Evolutionary conservation across 2,888 invertebrate genomes (phyloP).

Genomic region (Coecobrya sp.): DNA sequence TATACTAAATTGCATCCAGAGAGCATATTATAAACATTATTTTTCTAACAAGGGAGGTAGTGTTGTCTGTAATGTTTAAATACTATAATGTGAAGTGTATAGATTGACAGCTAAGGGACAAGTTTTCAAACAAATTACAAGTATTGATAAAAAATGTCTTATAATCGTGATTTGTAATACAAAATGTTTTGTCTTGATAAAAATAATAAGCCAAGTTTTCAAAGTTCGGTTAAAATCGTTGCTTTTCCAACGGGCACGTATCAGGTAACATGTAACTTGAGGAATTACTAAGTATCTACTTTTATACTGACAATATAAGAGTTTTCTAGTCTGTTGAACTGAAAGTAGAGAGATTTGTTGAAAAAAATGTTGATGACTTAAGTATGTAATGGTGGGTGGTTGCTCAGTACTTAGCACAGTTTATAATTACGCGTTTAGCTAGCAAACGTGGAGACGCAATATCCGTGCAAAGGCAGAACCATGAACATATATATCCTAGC

Average conservation of each 20-base stretch:
- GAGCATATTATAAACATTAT: neutral
- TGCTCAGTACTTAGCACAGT: constrained; percentile 31
- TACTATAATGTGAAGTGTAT: too few relatives aligned
- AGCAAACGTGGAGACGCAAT: neutral
- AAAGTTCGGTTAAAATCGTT: neutral
- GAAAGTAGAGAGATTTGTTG: neutral
- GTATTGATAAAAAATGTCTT: neutral
- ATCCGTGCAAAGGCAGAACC: neutral
- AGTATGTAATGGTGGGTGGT: constrained; percentile 1
- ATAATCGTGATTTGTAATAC: neutral
- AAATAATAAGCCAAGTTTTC: neutral
- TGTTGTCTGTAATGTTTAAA: too few relatives aligned
- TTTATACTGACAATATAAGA: neutral
- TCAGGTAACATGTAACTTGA: constrained; percentile 49
- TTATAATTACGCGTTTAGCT: neutral
- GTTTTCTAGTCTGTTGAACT: neutral
- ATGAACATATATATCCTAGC: neutral
- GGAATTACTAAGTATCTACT: neutral
- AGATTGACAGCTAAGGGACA: too few relatives aligned
- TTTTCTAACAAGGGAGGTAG: too few relatives aligned
- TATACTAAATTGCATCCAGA: neutral
- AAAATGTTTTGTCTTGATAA: neutral
- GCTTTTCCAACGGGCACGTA: constrained; percentile 36
- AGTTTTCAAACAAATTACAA: neutral
- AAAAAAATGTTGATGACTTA: neutral